These are phyloP conservation scores for Gambusia affinis DNA, from an alignment of 2,113 vertebrate species.

Conservation along the genomic window DNA sequence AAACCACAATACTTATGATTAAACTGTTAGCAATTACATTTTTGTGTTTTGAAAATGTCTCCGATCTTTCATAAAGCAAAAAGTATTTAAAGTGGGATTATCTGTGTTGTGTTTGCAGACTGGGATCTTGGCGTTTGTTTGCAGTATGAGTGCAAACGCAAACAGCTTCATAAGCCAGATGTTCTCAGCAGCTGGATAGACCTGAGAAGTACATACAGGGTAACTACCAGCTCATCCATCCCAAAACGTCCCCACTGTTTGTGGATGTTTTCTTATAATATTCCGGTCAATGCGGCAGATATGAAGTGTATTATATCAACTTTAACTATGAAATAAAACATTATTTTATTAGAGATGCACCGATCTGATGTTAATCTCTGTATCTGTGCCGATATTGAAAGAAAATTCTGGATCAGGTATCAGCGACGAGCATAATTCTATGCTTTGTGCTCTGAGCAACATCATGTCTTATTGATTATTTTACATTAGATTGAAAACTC, in stretches of 20 bases:
- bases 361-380: no score
- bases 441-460: no score
- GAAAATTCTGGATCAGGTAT: no score
- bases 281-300: neutral
- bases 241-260: neutral
- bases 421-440: no score
- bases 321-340: neutral
- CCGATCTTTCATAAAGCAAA: neutral
- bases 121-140: conserved; percentile 97
- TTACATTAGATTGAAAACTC: no score
- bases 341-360: no score
- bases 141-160: conserved; percentile 94
- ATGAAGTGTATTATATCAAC: neutral
- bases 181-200: conserved; percentile 94
- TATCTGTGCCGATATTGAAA: no score
- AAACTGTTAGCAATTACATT: neutral
- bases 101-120: conserved; percentile 76
- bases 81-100: neutral
- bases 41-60: neutral
- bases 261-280: neutral
- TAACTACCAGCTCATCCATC: conserved; percentile 54
- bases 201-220: conserved; percentile 91
- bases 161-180: conserved; percentile 89
- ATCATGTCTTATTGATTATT: no score
- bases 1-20: neutral